Percentiles rank a stretch among this genome's conserved stretches.
phyloP scores from a whole-genome alignment of 2,113 vertebrate species.

The Scomber scombrus region DNA sequence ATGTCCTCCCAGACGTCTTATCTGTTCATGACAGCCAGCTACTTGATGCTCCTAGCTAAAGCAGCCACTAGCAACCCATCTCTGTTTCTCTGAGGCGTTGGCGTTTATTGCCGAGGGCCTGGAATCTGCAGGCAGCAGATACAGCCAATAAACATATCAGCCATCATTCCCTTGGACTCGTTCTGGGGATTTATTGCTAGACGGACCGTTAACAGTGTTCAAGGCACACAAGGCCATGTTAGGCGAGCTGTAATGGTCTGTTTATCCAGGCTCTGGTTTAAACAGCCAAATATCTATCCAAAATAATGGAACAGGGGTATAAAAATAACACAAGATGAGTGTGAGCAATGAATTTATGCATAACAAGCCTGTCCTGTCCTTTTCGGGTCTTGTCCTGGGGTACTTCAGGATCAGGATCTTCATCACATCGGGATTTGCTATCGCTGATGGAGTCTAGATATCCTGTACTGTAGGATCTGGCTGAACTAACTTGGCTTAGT shows the following conservation, averaged over 20 bases:
- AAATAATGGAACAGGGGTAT: constrained; percentile 59
- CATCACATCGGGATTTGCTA: constrained; percentile 1
- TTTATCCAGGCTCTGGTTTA: constrained; percentile 75
- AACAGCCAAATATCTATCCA: constrained; percentile 69
- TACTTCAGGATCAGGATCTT: not conserved
- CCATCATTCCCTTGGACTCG: constrained; percentile 70
- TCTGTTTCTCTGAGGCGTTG: constrained; percentile 62
- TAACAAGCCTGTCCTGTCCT: constrained; percentile 55
- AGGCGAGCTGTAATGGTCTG: constrained; percentile 66
- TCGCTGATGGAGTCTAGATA: not conserved
- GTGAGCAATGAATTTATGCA: constrained; percentile 50
- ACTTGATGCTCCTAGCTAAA: constrained; percentile 43
- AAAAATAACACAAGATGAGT: constrained; percentile 58
- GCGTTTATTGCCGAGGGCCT: constrained; percentile 74
- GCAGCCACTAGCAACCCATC: constrained; percentile 43
- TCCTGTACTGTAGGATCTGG: not conserved
- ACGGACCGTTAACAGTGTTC: constrained; percentile 50
- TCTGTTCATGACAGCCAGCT: constrained; percentile 72
- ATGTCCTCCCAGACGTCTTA: constrained; percentile 68
- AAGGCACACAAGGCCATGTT: constrained; percentile 69
- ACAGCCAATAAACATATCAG: constrained; percentile 83
- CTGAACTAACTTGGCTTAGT: not conserved
- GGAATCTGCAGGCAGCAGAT: constrained; percentile 80
- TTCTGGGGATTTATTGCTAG: constrained; percentile 74
- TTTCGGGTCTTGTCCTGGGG: constrained; percentile 48